Evolutionary conservation across 2,797 vertebrate genomes (phyloP).

Genomic region (Chloroceryle amazona): DNA sequence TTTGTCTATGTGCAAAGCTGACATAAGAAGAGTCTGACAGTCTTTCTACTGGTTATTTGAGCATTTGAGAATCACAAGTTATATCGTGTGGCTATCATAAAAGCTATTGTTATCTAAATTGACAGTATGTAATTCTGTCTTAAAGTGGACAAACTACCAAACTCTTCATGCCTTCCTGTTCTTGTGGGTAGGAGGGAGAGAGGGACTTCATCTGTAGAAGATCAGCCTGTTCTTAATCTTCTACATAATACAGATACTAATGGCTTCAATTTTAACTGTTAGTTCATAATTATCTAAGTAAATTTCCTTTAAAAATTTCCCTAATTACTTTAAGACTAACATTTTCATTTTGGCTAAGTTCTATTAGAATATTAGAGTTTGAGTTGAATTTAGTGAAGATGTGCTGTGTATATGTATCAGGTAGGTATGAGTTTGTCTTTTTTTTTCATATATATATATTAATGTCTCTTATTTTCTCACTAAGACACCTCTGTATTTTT

Average conservation of each 20-base stretch:
- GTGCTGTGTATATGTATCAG: neutral
- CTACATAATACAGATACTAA: neutral
- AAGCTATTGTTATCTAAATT: neutral
- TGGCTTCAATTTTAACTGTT: neutral
- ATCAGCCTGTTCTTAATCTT: neutral
- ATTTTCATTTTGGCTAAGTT: neutral
- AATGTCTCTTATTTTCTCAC: neutral
- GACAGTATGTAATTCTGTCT: neutral
- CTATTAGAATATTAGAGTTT: neutral
- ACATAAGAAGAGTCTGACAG: neutral
- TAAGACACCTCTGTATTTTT: neutral
- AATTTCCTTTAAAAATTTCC: neutral
- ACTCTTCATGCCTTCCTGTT: neutral
- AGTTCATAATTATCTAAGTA: neutral
- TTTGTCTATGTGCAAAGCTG: neutral
- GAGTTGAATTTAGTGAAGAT: neutral
- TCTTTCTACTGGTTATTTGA: neutral
- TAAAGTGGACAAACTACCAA: neutral
- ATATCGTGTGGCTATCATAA: neutral
- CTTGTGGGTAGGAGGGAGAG: neutral
- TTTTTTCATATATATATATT: too few species aligned
- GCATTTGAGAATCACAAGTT: neutral
- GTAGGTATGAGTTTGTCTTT: neutral
- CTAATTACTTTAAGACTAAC: neutral
- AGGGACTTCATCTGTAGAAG: neutral